phyloP scores from a whole-genome alignment of 2,888 invertebrate genomes.

The Salpingus planirostris region DNA sequence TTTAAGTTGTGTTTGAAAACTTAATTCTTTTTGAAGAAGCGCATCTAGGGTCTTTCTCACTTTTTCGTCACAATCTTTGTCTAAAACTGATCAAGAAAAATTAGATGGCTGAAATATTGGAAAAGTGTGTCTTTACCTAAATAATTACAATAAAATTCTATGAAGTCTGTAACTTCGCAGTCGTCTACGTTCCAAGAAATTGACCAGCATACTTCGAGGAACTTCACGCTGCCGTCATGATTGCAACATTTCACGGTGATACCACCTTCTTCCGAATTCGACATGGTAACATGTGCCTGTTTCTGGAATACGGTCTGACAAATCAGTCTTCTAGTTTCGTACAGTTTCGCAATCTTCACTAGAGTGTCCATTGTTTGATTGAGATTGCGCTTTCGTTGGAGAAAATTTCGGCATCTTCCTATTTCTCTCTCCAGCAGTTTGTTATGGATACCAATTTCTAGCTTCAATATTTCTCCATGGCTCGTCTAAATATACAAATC shows the following conservation, averaged over 20 bases:
- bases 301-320: conserved; percentile 13
- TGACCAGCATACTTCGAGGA: conserved; percentile 15
- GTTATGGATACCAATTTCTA: conserved; percentile 13
- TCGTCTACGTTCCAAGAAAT: conserved; percentile 16
- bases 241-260: conserved; percentile 13
- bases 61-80: conserved; percentile 5
- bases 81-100: conserved; percentile 11
- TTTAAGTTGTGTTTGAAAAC: conserved; percentile 16
- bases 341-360: conserved; percentile 15
- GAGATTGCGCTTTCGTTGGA: conserved; percentile 17
- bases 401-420: conserved; percentile 13
- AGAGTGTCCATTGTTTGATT: conserved; percentile 15
- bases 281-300: conserved; percentile 9
- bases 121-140: conserved; percentile 17
- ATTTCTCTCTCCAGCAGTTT: conserved; percentile 13
- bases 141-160: conserved; percentile 18
- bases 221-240: conserved; percentile 6
- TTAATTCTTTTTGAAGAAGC: conserved; percentile 12
- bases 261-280: conserved; percentile 7
- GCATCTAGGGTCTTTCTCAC: conserved; percentile 12
- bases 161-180: conserved; percentile 15
- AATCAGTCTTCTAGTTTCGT: conserved; percentile 17
- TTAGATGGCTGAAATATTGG: background rate
- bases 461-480: conserved; percentile 17
- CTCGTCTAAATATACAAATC: too few relatives aligned